These are phyloP conservation scores for Melanitta fusca DNA, from an alignment of 2,797 vertebrate genomes.

Conservation along the genomic window DNA sequence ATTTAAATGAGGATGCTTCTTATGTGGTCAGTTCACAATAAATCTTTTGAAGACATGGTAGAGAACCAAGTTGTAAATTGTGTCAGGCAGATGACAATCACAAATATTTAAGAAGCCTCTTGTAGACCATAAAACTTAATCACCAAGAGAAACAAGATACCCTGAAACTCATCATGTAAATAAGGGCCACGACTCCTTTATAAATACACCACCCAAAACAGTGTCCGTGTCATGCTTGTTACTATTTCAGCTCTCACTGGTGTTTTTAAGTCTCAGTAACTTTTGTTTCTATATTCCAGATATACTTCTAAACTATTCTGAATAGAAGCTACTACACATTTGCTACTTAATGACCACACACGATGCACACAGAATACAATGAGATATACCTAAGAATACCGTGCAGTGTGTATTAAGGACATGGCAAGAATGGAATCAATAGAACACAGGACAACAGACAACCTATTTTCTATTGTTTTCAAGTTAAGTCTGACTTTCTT, in stretches of 20 bases:
- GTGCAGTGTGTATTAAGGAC: background rate
- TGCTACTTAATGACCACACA: background rate
- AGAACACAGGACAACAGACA: background rate
- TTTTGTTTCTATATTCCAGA: background rate
- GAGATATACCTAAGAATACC: background rate
- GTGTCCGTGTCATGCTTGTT: too few species aligned
- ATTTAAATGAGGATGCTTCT: background rate
- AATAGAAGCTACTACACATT: background rate
- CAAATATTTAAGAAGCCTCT: background rate
- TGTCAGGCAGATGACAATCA: background rate
- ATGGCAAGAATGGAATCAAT: background rate
- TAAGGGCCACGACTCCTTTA: background rate
- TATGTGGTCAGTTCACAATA: background rate
- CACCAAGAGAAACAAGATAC: background rate
- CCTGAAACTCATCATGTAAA: background rate
- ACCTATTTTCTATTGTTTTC: background rate
- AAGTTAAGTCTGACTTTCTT: too few species aligned
- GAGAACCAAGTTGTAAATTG: too few species aligned
- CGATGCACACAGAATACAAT: background rate
- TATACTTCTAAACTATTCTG: too few species aligned
- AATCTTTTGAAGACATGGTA: background rate
- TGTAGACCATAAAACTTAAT: background rate
- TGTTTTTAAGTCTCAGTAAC: background rate
- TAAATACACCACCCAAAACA: background rate
- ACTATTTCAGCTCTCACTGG: background rate